A percentile compares a stretch with the other conserved stretches of the same genome.
Conservation (phyloP, 2,113 vertebrate genomes). For the Caracal caracal region DNA sequence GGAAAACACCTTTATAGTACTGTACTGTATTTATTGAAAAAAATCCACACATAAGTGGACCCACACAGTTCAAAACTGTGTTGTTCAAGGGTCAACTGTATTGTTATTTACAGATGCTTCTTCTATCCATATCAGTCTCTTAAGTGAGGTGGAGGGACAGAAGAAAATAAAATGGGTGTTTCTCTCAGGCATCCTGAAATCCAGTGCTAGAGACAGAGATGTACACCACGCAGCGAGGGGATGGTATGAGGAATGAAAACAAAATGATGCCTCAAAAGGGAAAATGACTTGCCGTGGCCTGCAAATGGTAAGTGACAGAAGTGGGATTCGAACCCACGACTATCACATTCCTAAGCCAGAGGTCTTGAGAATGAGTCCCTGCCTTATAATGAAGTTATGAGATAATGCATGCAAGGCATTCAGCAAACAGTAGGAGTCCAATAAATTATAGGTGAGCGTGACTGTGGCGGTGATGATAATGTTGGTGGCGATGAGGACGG, state of each 20-base stretch:
- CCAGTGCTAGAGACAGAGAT: not conserved
- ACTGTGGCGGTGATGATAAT: not conserved
- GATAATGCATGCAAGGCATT: not conserved
- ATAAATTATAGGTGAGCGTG: not conserved
- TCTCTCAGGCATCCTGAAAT: not conserved
- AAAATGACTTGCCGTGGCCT: not conserved
- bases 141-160: not conserved
- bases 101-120: not conserved
- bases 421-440: not conserved
- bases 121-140: not conserved
- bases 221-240: not conserved
- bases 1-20: not conserved
- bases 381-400: not conserved
- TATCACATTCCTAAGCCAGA: not conserved
- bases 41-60: not conserved
- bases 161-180: not conserved
- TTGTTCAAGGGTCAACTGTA: not conserved
- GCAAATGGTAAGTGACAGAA: not conserved
- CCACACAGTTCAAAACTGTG: not conserved
- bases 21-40: not conserved
- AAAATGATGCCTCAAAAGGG: not conserved
- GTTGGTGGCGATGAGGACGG: not conserved
- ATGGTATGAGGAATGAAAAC: not conserved
- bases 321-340: not conserved
- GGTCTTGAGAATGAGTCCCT: not conserved